A percentile compares a stretch with the other conserved stretches of the same genome.
Conservation (phyloP, 2,113 vertebrate species). For the Tyto alba region DNA sequence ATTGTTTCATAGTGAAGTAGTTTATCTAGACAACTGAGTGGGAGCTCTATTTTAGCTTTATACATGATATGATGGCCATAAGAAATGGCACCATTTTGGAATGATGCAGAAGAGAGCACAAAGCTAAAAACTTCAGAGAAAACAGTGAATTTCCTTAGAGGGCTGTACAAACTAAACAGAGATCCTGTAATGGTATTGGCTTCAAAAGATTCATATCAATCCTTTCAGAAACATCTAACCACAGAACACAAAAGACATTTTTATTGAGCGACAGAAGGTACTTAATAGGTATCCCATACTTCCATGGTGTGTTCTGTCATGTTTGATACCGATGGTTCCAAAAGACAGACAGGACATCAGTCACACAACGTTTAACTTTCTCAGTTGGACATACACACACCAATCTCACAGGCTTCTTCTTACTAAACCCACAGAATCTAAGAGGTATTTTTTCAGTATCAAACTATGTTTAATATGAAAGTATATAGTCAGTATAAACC, state of each 20-base stretch:
- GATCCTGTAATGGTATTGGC: background rate
- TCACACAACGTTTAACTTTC: background rate
- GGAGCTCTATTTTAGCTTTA: background rate
- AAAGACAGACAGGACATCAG: background rate
- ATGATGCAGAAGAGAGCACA: background rate
- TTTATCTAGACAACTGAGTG: background rate
- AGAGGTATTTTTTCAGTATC: background rate
- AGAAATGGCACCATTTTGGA: background rate
- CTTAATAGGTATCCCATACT: background rate
- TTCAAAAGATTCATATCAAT: background rate
- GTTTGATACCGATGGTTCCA: background rate
- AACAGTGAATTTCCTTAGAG: background rate
- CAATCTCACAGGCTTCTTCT: background rate
- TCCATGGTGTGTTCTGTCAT: background rate
- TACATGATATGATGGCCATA: background rate
- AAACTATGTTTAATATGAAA: background rate
- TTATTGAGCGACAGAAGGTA: background rate
- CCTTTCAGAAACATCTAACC: background rate
- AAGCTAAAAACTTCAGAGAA: background rate
- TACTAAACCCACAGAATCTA: background rate
- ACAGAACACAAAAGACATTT: background rate
- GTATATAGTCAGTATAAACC: background rate
- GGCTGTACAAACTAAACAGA: background rate
- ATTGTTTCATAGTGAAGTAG: background rate
- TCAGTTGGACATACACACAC: background rate